Percentiles rank a stretch among this genome's conserved stretches.
phyloP scores from a whole-genome alignment of 2,888 invertebrate genomes.

The Drosophila paranaensis region DNA sequence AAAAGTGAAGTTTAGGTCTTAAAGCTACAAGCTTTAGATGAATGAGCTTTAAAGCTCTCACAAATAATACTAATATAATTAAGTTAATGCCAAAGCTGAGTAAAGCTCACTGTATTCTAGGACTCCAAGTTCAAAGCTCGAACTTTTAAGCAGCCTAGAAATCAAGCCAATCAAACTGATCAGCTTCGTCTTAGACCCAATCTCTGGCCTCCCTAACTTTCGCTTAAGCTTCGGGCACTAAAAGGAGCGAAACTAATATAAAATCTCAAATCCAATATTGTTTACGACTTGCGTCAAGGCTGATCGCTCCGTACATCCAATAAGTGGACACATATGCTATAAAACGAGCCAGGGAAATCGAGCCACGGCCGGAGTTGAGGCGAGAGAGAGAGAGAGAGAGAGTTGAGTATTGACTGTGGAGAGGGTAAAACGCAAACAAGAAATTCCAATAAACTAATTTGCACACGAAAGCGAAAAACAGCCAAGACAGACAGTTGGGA shows the following conservation, averaged over 20 bases:
- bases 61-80: no score
- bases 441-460: constrained; percentile 83
- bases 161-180: background rate
- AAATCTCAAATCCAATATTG: constrained; percentile 17
- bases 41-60: no score
- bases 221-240: background rate
- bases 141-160: background rate
- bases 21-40: no score
- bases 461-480: constrained; percentile 71
- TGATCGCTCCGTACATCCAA: constrained; percentile 21
- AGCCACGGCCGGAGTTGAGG: background rate
- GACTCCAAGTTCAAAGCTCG: no score
- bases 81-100: no score
- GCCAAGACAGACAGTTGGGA: constrained; percentile 44
- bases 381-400: background rate
- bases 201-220: background rate
- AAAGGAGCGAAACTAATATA: background rate
- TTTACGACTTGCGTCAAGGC: constrained; percentile 10
- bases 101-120: no score
- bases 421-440: constrained; percentile 65
- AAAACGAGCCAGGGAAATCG: constrained; percentile 30
- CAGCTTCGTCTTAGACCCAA: background rate
- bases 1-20: no score
- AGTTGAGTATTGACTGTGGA: background rate
- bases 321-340: constrained; percentile 61